Evolutionary conservation across 2,113 vertebrate genomes (phyloP), one percentile per base, ranked within the genome.

Genomic region (Laticauda colubrina): DNA sequence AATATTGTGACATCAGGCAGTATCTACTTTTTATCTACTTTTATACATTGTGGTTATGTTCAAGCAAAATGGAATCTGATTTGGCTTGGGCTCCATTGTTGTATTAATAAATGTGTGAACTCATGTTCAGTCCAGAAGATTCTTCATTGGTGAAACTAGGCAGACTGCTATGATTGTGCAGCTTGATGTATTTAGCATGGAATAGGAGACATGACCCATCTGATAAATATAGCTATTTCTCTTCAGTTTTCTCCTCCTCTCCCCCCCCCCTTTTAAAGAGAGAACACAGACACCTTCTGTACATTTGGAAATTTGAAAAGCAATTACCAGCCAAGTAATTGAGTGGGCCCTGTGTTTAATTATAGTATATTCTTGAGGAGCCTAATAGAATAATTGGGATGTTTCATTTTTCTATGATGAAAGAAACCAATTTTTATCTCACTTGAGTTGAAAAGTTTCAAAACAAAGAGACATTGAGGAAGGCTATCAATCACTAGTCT

Each of bases 331-430:
- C 91, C 51, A 0, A 0, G 91, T 92, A 89, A 94, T 55, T 91
- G 55, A 0, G 88, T 86, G 85, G 90, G 91, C 29, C 48, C 91
- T 91, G 75, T 81, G 89, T 95, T 95, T 95, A 96, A 96, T 96
- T 96, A 95, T 91, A 95, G 91, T 45, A 93, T 90, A 55, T 0
- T 3, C 86, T 81, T 54, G 88, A 90, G 95, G 88, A 93, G 93
- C 43, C 87, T 23, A 26, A 89, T 51, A 93, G 89, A 93, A 91
- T 90, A 89, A 93, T 90, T 89, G 90, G 75, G 92, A 26, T 88
- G 90, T 95, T 94, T 92, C 88, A 12, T 88, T 3, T 9, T 6
- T 93, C 39, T 87, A 87, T n/a, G 61, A 89, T 89, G 29, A 51
- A 81, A 87, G 81, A 87, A 92, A 26, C n/a, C 3, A 87, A 56